phyloP scores from a whole-genome alignment of 2,888 invertebrate genomes.

The Dynastes hyllus region DNA sequence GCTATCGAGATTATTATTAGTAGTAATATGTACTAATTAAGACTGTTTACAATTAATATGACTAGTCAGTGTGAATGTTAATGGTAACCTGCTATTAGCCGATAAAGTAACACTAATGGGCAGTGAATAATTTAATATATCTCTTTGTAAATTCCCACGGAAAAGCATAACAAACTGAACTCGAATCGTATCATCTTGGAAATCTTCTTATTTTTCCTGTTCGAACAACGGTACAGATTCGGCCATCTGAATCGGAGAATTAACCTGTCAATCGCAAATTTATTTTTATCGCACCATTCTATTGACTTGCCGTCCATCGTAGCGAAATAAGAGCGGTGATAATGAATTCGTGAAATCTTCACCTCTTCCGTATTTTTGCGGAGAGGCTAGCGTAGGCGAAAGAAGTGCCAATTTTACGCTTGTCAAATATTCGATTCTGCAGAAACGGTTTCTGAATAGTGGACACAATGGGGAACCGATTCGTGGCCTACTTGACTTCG shows the following conservation, averaged over 20 bases:
- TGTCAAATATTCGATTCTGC: not conserved
- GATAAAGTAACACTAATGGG: too few species aligned
- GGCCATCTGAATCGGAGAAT: not conserved
- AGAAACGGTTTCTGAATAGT: not conserved
- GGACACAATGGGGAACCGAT: conserved; percentile 4
- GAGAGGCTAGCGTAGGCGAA: not conserved
- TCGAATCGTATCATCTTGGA: too few species aligned
- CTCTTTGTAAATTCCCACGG: too few species aligned
- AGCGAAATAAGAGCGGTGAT: not conserved
- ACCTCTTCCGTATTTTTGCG: conserved; percentile 21
- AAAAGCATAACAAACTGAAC: too few species aligned
- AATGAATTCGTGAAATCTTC: conserved; percentile 14
- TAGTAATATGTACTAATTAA: too few species aligned
- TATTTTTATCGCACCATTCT: conserved; percentile 14
- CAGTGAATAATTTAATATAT: too few species aligned
- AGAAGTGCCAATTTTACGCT: conserved; percentile 10
- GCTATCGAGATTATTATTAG: too few species aligned
- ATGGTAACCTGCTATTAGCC: too few species aligned
- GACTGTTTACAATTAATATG: too few species aligned
- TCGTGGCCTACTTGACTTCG: conserved; percentile 37
- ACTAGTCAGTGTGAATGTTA: too few species aligned
- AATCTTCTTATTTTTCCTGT: not conserved
- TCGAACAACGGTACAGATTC: conserved; percentile 20
- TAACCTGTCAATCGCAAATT: conserved; percentile 32
- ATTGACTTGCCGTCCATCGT: too few species aligned